Evolutionary conservation across 1,140 invertebrate genomes (phyloP).

Genomic region (Lepeophtheirus salmonis): DNA sequence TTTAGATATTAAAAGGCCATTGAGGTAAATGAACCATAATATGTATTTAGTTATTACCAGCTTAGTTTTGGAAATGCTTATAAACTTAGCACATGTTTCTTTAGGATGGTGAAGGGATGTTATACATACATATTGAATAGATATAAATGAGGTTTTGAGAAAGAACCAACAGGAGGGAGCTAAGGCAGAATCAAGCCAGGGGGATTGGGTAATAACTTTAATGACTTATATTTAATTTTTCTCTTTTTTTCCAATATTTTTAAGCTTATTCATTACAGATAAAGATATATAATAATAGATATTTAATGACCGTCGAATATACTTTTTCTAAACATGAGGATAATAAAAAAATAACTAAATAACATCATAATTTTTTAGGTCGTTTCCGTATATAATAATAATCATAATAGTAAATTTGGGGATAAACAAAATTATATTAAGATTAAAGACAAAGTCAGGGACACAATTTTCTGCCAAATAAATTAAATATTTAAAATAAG

Average conservation of each 20-base stretch:
- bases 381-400: neutral
- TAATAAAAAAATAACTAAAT: constrained; percentile 1
- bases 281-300: neutral
- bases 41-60: too few relatives aligned
- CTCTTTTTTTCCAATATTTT: neutral
- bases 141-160: too few relatives aligned
- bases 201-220: too few relatives aligned
- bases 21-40: too few relatives aligned
- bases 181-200: too few relatives aligned
- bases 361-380: neutral
- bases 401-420: neutral
- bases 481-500: too few relatives aligned
- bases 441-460: neutral
- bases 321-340: neutral
- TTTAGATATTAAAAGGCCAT: too few relatives aligned
- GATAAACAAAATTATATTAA: neutral
- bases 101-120: too few relatives aligned
- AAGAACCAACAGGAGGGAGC: too few relatives aligned
- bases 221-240: neutral
- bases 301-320: neutral
- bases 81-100: too few relatives aligned
- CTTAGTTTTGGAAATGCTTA: too few relatives aligned
- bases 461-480: neutral
- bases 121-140: too few relatives aligned
- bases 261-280: neutral